A percentile compares a stretch with the other conserved stretches of the same genome.
These are phyloP conservation scores for Hystrix brachyura DNA, from an alignment of 2,113 vertebrate species.

Conservation along the genomic window DNA sequence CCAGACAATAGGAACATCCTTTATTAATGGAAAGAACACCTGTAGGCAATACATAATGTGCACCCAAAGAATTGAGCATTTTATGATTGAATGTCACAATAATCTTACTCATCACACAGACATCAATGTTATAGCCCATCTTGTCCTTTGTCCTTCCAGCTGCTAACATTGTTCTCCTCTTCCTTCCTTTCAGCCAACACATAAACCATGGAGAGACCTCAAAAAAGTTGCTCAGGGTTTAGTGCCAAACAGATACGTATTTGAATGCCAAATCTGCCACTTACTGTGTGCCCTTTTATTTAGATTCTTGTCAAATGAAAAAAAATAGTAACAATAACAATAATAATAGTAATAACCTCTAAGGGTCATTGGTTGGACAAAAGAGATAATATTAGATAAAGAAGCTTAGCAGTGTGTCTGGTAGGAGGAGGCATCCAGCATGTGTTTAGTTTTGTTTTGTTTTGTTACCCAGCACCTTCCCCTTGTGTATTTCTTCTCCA, in stretches of 20 bases:
- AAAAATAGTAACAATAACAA: neutral
- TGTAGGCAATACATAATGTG: neutral
- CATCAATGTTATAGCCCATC: neutral
- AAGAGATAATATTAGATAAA: neutral
- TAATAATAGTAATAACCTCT: neutral
- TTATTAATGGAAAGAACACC: neutral
- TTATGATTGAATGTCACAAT: neutral
- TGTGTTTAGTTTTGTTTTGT: neutral
- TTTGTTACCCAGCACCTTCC: neutral
- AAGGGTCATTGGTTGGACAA: neutral
- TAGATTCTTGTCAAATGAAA: constrained; percentile 4
- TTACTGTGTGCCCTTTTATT: neutral
- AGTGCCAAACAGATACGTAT: neutral
- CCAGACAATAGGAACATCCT: neutral
- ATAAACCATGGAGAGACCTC: neutral
- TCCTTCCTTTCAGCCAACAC: neutral
- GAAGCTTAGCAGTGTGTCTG: neutral
- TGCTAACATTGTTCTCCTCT: neutral
- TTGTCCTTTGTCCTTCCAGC: neutral
- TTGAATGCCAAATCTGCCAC: neutral
- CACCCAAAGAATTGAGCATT: neutral
- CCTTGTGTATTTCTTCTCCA: neutral
- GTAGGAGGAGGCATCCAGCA: neutral
- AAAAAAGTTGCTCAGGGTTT: neutral
- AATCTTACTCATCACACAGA: neutral